These are phyloP conservation scores for Peromyscus leucopus DNA, from an alignment of 2,113 vertebrate genomes.

Conservation along the genomic window DNA sequence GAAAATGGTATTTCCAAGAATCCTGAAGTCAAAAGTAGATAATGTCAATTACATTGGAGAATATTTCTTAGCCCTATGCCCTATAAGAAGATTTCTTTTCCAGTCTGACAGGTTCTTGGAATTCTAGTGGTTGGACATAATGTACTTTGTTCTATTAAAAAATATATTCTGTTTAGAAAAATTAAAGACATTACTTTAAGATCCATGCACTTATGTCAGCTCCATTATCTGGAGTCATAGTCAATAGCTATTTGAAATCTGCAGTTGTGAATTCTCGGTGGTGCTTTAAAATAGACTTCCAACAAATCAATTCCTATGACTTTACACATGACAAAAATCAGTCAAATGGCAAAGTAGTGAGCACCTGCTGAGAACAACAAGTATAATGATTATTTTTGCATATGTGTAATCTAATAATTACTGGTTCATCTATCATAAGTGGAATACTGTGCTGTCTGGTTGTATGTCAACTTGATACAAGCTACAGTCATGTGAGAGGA, in stretches of 20 bases:
- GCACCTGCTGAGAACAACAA: neutral
- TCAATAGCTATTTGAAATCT: constrained; percentile 60
- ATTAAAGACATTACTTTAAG: constrained; percentile 71
- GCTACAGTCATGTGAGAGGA: neutral
- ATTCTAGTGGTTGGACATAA: constrained; percentile 61
- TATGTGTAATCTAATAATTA: constrained; percentile 1
- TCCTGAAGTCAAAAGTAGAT: constrained; percentile 59
- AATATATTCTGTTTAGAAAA: constrained; percentile 72
- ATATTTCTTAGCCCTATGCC: constrained; percentile 47
- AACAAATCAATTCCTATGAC: neutral
- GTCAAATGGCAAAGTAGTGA: neutral
- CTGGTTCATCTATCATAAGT: neutral
- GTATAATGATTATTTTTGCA: neutral
- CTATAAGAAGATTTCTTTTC: constrained; percentile 56
- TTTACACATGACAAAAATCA: neutral
- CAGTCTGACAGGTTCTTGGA: constrained; percentile 72
- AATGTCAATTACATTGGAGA: constrained; percentile 62
- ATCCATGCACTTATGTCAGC: constrained; percentile 59
- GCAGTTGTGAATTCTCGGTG: constrained; percentile 32
- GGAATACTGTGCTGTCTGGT: neutral
- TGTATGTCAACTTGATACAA: neutral
- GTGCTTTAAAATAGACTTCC: constrained; percentile 45
- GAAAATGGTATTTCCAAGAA: constrained; percentile 70
- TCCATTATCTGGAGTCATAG: constrained; percentile 69
- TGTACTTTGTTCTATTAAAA: constrained; percentile 67